Evolutionary conservation across 2,113 vertebrate species (phyloP).

Genomic region (Vanacampus margaritifer): DNA sequence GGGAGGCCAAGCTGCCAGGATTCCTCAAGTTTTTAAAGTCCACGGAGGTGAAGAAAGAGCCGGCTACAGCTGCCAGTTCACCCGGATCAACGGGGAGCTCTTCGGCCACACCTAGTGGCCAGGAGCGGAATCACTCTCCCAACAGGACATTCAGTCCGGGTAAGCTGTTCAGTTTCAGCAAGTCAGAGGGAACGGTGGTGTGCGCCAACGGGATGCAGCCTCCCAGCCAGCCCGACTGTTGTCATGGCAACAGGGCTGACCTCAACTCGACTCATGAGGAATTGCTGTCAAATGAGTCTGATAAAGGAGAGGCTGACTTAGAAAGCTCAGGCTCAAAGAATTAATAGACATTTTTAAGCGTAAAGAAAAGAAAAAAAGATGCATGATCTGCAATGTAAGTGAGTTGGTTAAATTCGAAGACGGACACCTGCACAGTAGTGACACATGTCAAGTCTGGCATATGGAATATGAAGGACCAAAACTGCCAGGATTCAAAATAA

Average conservation of each 20-base stretch:
- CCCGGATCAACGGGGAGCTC: conserved; percentile 46
- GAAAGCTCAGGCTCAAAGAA: conserved; percentile 53
- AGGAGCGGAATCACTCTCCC: conserved; percentile 84
- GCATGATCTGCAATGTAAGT: conserved; percentile 24
- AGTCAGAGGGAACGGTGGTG: conserved; percentile 69
- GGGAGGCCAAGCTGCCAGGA: conserved; percentile 84
- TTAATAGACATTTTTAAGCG: conserved; percentile 34
- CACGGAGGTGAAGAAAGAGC: conserved; percentile 78
- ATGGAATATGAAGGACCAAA: background rate
- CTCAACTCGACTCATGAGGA: conserved; percentile 59
- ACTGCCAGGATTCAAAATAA: too few relatives aligned
- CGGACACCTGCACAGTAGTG: conserved; percentile 23
- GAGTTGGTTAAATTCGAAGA: conserved; percentile 1
- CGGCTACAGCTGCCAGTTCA: conserved; percentile 21
- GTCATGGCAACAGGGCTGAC: conserved; percentile 61
- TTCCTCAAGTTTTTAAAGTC: conserved; percentile 91
- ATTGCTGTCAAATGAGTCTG: conserved; percentile 53
- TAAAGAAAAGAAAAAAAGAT: conserved; percentile 1
- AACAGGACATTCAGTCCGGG: conserved; percentile 86
- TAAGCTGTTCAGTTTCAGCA: conserved; percentile 86
- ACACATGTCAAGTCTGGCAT: conserved; percentile 23
- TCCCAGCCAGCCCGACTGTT: conserved; percentile 26
- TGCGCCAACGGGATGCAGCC: conserved; percentile 75
- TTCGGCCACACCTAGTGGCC: conserved; percentile 32
- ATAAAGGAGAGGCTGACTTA: conserved; percentile 51